phyloP scores from a whole-genome alignment of 1,140 invertebrate genomes.

The Diabrotica virgifera region DNA sequence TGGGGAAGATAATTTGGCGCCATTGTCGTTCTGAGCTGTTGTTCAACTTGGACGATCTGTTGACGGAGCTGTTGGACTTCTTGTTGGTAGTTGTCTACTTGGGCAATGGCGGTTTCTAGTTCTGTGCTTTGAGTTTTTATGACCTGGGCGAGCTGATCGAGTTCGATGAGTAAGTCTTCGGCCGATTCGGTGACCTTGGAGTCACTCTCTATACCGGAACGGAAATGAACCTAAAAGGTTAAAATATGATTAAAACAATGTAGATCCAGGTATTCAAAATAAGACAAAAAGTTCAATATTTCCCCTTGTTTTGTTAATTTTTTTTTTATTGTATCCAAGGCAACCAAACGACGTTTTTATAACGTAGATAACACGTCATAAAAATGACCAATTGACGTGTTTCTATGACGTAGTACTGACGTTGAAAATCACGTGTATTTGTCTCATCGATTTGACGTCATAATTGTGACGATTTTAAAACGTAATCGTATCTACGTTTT shows the following conservation, averaged over 20 bases:
- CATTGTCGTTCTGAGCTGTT: constrained; percentile 75
- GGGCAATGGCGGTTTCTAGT: constrained; percentile 74
- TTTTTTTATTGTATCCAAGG: no score
- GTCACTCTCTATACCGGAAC: constrained; percentile 76
- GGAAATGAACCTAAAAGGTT: constrained; percentile 74
- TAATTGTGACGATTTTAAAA: no score
- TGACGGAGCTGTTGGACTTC: constrained; percentile 82
- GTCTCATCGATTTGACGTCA: no score
- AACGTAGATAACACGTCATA: no score
- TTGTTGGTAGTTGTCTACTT: constrained; percentile 84
- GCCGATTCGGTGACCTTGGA: constrained; percentile 70
- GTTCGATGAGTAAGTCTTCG: constrained; percentile 62
- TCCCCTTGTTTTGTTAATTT: no score
- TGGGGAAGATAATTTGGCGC: constrained; percentile 78
- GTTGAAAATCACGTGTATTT: no score
- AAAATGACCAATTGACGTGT: no score
- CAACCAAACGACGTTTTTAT: no score
- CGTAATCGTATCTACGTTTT: no score
- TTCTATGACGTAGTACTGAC: no score
- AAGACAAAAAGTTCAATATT: no score
- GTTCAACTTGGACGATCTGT: constrained; percentile 80
- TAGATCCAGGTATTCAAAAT: no score
- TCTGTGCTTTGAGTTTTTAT: constrained; percentile 69
- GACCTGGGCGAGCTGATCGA: constrained; percentile 63
- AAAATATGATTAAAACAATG: neutral